These are phyloP conservation scores for Druon quercuslanigerum DNA, from an alignment of 1,140 invertebrate genomes.

Conservation along the genomic window DNA sequence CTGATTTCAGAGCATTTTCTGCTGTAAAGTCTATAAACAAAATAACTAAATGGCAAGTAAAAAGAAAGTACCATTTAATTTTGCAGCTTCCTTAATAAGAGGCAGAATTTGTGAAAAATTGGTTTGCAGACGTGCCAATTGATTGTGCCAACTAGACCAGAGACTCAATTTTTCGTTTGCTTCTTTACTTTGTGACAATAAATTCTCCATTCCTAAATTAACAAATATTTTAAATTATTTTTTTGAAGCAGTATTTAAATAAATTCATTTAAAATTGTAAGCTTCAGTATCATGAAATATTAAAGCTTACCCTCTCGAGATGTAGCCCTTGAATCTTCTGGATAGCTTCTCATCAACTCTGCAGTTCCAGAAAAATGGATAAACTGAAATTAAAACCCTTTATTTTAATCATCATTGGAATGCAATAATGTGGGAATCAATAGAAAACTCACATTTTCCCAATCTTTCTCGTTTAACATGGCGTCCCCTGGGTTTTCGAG, in stretches of 20 bases:
- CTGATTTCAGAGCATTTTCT: too few relatives aligned
- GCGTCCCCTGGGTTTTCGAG: constrained; percentile 77
- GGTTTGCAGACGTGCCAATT: constrained; percentile 54
- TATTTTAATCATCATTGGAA: constrained; percentile 46
- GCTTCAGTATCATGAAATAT: background rate
- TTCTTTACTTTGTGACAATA: constrained; percentile 49
- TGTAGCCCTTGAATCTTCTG: constrained; percentile 38
- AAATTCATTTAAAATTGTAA: background rate
- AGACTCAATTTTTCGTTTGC: constrained; percentile 49
- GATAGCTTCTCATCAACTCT: constrained; percentile 67
- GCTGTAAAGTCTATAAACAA: too few relatives aligned
- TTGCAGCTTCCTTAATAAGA: constrained; percentile 76
- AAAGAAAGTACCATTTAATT: constrained; percentile 75
- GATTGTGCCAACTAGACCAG: constrained; percentile 62
- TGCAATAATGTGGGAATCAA: background rate
- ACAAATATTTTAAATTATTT: background rate
- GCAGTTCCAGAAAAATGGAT: constrained; percentile 83
- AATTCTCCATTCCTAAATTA: constrained; percentile 55
- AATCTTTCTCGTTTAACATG: constrained; percentile 74
- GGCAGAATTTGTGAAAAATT: constrained; percentile 76
- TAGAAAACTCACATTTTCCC: constrained; percentile 69
- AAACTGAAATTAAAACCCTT: constrained; percentile 77
- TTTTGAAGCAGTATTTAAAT: too few relatives aligned
- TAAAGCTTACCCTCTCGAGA: constrained; percentile 52
- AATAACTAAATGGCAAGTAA: background rate